A percentile compares a stretch with the other conserved stretches of the same genome.
Conservation (phyloP, 2,888 invertebrate genomes). For the Dasypogon diadema region DNA sequence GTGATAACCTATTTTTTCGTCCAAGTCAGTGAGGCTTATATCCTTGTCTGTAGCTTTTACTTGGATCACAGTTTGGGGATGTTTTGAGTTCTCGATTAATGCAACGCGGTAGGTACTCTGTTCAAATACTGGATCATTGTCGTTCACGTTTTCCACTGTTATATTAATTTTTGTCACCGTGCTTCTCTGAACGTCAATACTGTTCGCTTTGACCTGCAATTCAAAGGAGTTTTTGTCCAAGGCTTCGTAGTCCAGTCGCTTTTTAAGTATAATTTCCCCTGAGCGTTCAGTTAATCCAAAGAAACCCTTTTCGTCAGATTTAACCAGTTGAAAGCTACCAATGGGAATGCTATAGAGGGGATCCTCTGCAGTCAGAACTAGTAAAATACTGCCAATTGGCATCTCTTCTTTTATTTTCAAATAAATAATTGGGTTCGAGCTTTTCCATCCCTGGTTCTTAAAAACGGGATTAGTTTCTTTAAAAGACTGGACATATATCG, state of each 20-base stretch:
- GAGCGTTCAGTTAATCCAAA: slow-evolving; percentile 75
- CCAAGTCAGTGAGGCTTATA: slow-evolving; percentile 72
- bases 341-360: slow-evolving; percentile 75
- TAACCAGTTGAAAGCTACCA: slow-evolving; percentile 73
- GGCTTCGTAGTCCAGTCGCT: slow-evolving; percentile 82
- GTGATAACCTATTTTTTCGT: slow-evolving; percentile 75
- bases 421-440: slow-evolving; percentile 76
- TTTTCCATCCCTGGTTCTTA: slow-evolving; percentile 79
- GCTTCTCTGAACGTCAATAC: slow-evolving; percentile 68
- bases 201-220: slow-evolving; percentile 72
- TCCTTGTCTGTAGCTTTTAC: slow-evolving; percentile 81
- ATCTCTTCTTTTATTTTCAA: slow-evolving; percentile 81
- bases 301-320: slow-evolving; percentile 70
- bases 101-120: slow-evolving; percentile 78
- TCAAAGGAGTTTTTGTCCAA: slow-evolving; percentile 71
- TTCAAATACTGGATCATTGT: slow-evolving; percentile 80
- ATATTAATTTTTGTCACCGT: slow-evolving; percentile 78
- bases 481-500: slow-evolving; percentile 82
- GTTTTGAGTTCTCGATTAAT: slow-evolving; percentile 77
- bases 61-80: slow-evolving; percentile 76
- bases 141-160: slow-evolving; percentile 81
- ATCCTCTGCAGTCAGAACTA: slow-evolving; percentile 79
- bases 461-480: slow-evolving; percentile 83
- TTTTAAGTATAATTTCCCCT: slow-evolving; percentile 81
- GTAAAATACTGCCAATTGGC: slow-evolving; percentile 78